phyloP scores from a whole-genome alignment of 2,797 vertebrate genomes.

The Thamnophis elegans region DNA sequence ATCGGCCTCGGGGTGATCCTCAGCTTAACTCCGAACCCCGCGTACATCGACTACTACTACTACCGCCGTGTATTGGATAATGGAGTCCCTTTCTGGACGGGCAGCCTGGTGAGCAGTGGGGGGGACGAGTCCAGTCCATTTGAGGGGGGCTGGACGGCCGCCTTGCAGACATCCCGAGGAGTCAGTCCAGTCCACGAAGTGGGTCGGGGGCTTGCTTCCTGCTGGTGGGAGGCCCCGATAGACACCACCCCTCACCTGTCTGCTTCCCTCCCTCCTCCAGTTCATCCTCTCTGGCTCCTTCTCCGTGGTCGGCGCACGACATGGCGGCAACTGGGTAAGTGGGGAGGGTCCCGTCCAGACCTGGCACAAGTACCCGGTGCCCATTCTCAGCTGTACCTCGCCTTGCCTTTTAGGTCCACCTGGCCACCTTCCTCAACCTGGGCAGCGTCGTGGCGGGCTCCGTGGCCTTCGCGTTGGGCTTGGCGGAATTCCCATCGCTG shows the following conservation, averaged over 20 bases:
- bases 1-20: neutral
- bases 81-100: neutral
- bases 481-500: accelerated
- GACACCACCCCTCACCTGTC: neutral
- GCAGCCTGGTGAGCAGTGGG: neutral
- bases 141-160: no score
- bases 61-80: neutral
- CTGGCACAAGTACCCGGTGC: accelerated
- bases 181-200: no score
- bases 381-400: neutral
- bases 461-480: accelerated
- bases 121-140: neutral
- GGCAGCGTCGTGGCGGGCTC: neutral
- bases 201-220: neutral
- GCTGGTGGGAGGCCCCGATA: neutral
- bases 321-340: neutral
- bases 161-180: neutral
- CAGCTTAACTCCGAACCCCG: neutral
- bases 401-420: neutral
- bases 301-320: neutral
- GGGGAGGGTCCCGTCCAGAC: accelerated
- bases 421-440: neutral
- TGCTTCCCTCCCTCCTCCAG: neutral
- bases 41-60: no score
- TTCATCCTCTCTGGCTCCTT: neutral